Evolutionary conservation across 92 coral and sea anemone genomes (phyloP).

Genomic region (Bergia sp.): DNA sequence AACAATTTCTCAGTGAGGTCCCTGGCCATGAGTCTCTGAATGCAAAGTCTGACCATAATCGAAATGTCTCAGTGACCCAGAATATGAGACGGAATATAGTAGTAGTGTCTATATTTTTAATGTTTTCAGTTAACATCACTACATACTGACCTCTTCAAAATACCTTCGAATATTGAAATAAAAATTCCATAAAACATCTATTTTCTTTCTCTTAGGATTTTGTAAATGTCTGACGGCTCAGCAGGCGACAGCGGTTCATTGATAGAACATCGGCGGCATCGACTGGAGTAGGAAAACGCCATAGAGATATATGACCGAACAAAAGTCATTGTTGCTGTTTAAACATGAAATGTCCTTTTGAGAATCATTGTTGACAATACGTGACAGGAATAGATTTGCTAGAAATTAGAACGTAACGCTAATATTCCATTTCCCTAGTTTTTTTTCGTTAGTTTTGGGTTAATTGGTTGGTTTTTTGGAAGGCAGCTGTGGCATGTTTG

Average conservation of each 20-base stretch:
- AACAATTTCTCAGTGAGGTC: too few relatives aligned
- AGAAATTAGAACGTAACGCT: conserved; percentile 6
- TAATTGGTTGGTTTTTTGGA: background rate
- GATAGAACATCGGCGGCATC: background rate
- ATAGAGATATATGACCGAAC: conserved; percentile 1
- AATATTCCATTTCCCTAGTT: background rate
- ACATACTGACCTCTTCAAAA: background rate
- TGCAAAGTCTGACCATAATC: too few relatives aligned
- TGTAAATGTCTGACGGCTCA: background rate
- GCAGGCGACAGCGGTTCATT: background rate
- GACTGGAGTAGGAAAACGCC: background rate
- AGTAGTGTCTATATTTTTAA: too few relatives aligned
- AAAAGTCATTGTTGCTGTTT: background rate
- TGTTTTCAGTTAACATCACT: too few relatives aligned
- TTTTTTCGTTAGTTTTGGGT: background rate
- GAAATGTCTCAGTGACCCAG: too few relatives aligned
- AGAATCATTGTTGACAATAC: conserved; percentile 7
- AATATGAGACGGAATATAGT: too few relatives aligned
- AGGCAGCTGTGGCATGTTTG: background rate
- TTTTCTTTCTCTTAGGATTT: background rate
- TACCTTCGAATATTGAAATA: background rate
- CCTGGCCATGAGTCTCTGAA: too few relatives aligned
- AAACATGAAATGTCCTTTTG: conserved; percentile 8
- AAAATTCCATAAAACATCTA: too few relatives aligned
- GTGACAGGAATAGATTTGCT: conserved; percentile 17